Percentiles rank a stretch among this genome's conserved stretches.
These are phyloP conservation scores for Phymatocera aterrima DNA, from an alignment of 2,888 invertebrate species.

Conservation along the genomic window DNA sequence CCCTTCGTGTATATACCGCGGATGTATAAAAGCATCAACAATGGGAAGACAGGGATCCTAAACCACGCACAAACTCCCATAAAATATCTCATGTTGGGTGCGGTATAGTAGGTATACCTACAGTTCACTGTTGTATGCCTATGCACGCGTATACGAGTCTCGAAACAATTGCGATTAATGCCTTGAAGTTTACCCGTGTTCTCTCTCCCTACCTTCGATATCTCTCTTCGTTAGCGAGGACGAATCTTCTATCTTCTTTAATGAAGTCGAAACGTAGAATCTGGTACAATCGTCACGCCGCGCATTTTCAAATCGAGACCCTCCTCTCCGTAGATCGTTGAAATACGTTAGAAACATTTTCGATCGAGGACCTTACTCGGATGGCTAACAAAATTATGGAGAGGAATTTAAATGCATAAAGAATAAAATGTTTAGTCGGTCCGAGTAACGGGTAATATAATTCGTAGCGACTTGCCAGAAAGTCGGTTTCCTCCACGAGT, in stretches of 20 bases:
- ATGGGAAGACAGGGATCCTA: neutral
- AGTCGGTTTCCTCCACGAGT: neutral
- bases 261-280: neutral
- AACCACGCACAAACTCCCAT: neutral
- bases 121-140: too few species aligned
- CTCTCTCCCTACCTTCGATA: neutral
- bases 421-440: too few species aligned
- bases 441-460: too few species aligned
- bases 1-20: too few species aligned
- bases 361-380: too few species aligned
- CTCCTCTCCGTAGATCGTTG: too few species aligned
- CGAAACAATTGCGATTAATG: neutral
- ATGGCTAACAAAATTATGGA: too few species aligned
- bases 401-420: too few species aligned
- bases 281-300: neutral
- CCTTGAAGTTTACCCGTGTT: neutral
- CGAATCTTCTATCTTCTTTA: neutral
- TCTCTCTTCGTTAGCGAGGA: neutral
- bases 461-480: neutral
- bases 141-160: neutral
- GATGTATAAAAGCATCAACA: conserved; percentile 2
- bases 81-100: conserved; percentile 8
- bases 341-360: too few species aligned
- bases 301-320: neutral
- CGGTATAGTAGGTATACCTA: too few species aligned